Percentiles rank a stretch among this genome's conserved stretches.
These are phyloP conservation scores for Clunio marinus DNA, from an alignment of 2,888 invertebrate species.

Conservation along the genomic window DNA sequence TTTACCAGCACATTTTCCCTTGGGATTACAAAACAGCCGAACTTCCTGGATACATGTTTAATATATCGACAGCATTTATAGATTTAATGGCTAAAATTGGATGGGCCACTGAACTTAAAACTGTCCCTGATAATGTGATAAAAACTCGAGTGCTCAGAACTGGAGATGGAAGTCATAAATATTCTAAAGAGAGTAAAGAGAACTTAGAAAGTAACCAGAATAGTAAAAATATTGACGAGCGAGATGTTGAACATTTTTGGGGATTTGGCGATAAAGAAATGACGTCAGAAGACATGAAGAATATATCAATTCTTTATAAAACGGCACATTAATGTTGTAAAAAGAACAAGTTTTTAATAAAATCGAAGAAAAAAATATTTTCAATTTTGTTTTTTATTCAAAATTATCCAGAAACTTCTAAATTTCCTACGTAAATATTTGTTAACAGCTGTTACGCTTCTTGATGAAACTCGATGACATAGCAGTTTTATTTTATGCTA, in stretches of 20 bases:
- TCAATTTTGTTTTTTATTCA: no score
- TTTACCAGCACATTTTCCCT: conserved; percentile 81
- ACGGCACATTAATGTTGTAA: no score
- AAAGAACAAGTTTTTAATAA: no score
- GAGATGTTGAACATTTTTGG: neutral
- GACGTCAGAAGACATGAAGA: neutral
- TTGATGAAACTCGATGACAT: no score
- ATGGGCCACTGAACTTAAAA: conserved; percentile 80
- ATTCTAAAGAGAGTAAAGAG: conserved; percentile 40
- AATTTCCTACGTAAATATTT: no score
- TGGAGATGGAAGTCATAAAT: conserved; percentile 63
- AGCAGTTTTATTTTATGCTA: no score
- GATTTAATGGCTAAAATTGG: conserved; percentile 56
- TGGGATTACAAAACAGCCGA: conserved; percentile 77
- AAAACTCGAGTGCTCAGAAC: conserved; percentile 65
- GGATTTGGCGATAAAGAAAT: conserved; percentile 16
- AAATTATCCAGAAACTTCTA: no score
- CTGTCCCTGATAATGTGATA: conserved; percentile 67
- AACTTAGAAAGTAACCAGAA: neutral
- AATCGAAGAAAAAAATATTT: no score
- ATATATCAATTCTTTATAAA: neutral
- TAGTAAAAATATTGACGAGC: neutral
- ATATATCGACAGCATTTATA: conserved; percentile 61
- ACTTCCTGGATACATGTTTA: conserved; percentile 62
- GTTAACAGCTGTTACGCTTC: no score